Conservation (phyloP, 2,113 vertebrate genomes). For the Lepidothrix coronata region DNA sequence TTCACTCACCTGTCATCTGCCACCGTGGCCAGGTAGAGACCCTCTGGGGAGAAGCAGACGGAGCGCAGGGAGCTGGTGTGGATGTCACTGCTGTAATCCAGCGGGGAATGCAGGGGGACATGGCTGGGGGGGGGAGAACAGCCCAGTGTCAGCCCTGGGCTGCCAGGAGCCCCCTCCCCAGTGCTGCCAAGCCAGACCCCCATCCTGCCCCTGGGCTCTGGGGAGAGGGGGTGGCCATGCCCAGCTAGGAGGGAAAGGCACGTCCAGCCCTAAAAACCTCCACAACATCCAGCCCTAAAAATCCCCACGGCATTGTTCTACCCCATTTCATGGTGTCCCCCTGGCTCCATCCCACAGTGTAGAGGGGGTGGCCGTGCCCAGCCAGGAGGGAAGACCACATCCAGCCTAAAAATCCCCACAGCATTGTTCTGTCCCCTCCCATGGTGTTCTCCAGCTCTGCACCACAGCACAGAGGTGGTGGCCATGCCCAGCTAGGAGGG, state of each 20-base stretch:
- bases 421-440: neutral
- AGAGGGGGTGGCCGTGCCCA: neutral
- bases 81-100: slow-evolving; percentile 69
- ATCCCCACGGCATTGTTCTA: neutral
- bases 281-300: neutral
- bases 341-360: slow-evolving; percentile 71
- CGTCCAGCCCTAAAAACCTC: neutral
- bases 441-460: fast-evolving
- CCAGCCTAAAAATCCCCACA: fast-evolving
- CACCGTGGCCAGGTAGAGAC: slow-evolving; percentile 87
- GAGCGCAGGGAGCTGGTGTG: slow-evolving; percentile 82
- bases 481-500: neutral
- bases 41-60: slow-evolving; percentile 89
- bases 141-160: neutral
- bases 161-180: neutral
- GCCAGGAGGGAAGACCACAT: neutral
- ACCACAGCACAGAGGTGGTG: neutral
- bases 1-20: slow-evolving; percentile 88
- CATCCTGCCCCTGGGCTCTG: neutral
- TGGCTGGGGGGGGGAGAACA: slow-evolving; percentile 48
- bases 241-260: neutral
- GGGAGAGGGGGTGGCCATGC: neutral
- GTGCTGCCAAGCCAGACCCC: neutral
- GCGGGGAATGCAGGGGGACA: slow-evolving; percentile 15
- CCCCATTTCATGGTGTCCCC: fast-evolving